Base-by-base conservation (phyloP, 2,113 vertebrate species). In the human (Homo sapiens) region DNA sequence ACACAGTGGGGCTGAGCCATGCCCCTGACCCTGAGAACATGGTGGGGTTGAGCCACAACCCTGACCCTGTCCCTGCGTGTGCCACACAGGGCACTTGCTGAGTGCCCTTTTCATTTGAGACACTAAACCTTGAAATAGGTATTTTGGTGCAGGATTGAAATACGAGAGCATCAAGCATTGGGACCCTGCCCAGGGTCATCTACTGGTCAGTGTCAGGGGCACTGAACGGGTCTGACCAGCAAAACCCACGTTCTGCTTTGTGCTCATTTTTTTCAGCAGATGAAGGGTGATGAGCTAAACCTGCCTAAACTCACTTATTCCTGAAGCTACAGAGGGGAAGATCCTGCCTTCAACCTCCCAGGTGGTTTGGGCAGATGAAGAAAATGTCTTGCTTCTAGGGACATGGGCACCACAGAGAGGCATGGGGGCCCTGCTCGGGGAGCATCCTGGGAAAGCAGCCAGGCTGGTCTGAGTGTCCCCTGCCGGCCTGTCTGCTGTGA, bases 381-480 rank as follows among this genome's bases (percentile, higher is more conserved):
- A 81, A 38, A 45, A 20, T 8, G 2, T 5, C 55, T 25, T 12
- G 5, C 8, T 6, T 25, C 43, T 17, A 38, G 38, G n/a, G 32
- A 25, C 43, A n/a, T 14, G 82, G 76, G 70, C 20, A 57, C 73
- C 70, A 38, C 22, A 66, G 22, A 5, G 23, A 3, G 13, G 17
- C 2, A 25, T 4, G 23, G 9, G 12, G 48, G 3, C 16, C 8
- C 5, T 8, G 5, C 32, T 2, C 5, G 43, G 25, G 59, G 20
- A 20, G 30, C 10, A 32, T 9, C 6, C 16, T 52, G n/a, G 30
- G 48, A 0, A 11, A n/a, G 7, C 30, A 18, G 2, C 1, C 10
- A 32, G 61, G 72, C 52, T 18, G 52, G 50, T 40, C 50, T 88
- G 38, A 18, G 22, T 18, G 66, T 35, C 78, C 43, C 8, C 35